phyloP scores from a whole-genome alignment of 2,113 vertebrate genomes.

The Amphiprion ocellaris region DNA sequence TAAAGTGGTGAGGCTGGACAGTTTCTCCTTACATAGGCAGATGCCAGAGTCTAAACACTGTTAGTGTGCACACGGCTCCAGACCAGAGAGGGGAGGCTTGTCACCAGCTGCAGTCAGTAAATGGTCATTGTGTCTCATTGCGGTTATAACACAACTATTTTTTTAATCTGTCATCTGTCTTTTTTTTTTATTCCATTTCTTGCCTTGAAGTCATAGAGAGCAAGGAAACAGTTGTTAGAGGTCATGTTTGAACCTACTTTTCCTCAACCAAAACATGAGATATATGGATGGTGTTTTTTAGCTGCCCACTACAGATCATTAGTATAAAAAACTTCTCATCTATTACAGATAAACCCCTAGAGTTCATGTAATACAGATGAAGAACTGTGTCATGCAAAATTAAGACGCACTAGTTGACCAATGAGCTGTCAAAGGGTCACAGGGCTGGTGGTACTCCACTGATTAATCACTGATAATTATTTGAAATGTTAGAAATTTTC shows the following conservation, averaged over 20 bases:
- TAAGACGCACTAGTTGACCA: neutral
- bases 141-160: neutral
- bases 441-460: neutral
- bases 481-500: neutral
- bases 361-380: neutral
- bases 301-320: no score
- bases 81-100: constrained; percentile 14
- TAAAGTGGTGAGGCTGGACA: constrained; percentile 25
- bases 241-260: neutral
- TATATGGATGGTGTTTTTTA: no score
- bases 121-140: constrained; percentile 5
- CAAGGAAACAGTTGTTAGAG: neutral
- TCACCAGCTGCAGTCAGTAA: constrained; percentile 32
- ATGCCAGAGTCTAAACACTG: constrained; percentile 51
- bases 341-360: neutral
- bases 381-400: neutral
- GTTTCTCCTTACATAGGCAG: constrained; percentile 69
- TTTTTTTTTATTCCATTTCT: neutral
- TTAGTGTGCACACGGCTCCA: constrained; percentile 13
- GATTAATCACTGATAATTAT: neutral
- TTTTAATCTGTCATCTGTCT: constrained; percentile 6
- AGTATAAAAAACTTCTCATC: neutral
- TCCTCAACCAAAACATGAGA: no score
- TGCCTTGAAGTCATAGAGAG: neutral
- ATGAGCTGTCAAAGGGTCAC: neutral